Evolutionary conservation across 2,797 vertebrate genomes (phyloP).

Genomic region (Cossypha heuglini): DNA sequence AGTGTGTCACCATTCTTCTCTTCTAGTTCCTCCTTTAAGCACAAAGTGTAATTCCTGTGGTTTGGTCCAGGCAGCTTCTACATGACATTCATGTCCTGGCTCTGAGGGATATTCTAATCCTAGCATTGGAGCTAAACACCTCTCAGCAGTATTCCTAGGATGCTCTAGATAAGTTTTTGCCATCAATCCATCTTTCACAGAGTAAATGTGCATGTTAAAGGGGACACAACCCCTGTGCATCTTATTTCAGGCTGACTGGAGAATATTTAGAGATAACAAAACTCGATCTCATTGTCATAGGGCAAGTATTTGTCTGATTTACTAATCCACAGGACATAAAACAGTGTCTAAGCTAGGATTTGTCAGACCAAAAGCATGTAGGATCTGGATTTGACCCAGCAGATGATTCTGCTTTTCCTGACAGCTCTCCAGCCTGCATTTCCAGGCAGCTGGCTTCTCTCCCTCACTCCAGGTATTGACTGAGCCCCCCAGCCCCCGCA

Average conservation of each 20-base stretch:
- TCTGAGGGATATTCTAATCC: not conserved
- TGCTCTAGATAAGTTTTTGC: not conserved
- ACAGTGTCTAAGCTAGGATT: not conserved
- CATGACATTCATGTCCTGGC: not conserved
- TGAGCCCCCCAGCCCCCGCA: not conserved
- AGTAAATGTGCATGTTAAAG: not conserved
- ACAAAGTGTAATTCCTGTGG: not conserved
- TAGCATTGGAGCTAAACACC: not conserved
- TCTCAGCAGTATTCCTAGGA: not conserved
- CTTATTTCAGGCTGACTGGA: not conserved
- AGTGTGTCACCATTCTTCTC: not conserved
- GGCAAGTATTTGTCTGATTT: not conserved
- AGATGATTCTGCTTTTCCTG: not conserved
- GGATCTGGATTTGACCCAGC: not conserved
- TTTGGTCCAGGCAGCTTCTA: not conserved
- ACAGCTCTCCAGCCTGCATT: not conserved
- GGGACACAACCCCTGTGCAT: not conserved
- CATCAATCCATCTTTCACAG: not conserved
- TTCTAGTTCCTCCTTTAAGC: not conserved
- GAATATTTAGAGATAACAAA: not conserved
- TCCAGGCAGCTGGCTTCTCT: not conserved
- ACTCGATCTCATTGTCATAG: not conserved
- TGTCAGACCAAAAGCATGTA: not conserved
- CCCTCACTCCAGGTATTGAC: not conserved
- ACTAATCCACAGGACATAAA: constrained; percentile 1